Base-by-base conservation (phyloP, 2,888 invertebrate genomes). In the Callyntrura guangdongensis region DNA sequence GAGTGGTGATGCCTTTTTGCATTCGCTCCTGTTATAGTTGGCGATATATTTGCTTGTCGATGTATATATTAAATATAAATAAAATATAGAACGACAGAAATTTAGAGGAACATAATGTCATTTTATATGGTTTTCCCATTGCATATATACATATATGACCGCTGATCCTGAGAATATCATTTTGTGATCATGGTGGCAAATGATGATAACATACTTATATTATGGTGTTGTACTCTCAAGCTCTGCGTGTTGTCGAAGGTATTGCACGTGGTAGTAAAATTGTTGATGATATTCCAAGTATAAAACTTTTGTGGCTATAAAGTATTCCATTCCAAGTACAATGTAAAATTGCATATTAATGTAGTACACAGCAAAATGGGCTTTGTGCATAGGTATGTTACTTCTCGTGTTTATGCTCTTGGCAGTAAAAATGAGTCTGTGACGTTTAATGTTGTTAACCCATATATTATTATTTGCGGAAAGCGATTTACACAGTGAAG, bases 391-490 rank as follows among this genome's bases (percentile, higher is more conserved):
- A 6, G 17, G 61, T 22, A 64, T n/a, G 1, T 59, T 59, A 1
- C 1, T 64, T 47, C 14, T 72, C 3, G n/a, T 5, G 45, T 47
- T 72, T 14, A 72, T 47, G 11, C 17, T 14, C 20, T 47, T 72
- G 47, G 72, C 72, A 45, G 47, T 72, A 72, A 72, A 72, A 36
- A 45, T 69, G 4, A 1, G 22, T 14, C 5, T 69, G 5, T 14
- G 27, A 17, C 47, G 11, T 72, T 20, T 5, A 47, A 72, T 72
- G 72, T 25, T 72, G 72, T 22, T 72, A 47, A 72, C 45, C 72
- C 72, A 72, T 72, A 17, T 72, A 11, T n/a, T 36, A 4, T 36
- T 36, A 36, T 36, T 36, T 20, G 72, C 47, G 45, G 72, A 72
- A 72, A 72, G 47, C 20, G 5, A 36, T 69, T 36, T 69, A 12